These are phyloP conservation scores for Gryon sp. DNA, from an alignment of 1,140 invertebrate species.

Conservation along the genomic window DNA sequence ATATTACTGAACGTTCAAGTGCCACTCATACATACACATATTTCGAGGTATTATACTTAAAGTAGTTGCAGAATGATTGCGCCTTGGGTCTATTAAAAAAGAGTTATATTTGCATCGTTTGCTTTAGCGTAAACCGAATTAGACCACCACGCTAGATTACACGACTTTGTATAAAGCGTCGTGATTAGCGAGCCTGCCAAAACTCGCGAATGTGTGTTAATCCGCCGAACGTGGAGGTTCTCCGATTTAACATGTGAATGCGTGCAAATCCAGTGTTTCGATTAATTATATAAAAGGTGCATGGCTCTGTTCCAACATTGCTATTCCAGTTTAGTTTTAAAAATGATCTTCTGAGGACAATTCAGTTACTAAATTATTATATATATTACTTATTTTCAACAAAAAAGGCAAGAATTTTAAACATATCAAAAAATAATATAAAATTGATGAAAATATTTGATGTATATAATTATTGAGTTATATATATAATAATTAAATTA, in stretches of 20 bases:
- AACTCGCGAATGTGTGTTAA: conserved; percentile 51
- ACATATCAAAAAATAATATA: too few species aligned
- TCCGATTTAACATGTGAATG: conserved; percentile 49
- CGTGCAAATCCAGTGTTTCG: conserved; percentile 46
- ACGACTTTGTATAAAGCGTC: conserved; percentile 43
- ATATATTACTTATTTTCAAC: too few species aligned
- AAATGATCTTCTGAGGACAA: conserved; percentile 14
- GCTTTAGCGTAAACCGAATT: conserved; percentile 50
- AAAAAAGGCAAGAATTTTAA: too few species aligned
- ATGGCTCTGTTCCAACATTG: conserved; percentile 42
- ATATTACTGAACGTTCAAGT: conserved; percentile 8
- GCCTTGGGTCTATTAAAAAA: conserved; percentile 38
- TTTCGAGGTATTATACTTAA: conserved; percentile 33
- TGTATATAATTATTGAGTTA: too few species aligned
- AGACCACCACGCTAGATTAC: conserved; percentile 50
- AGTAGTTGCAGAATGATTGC: conserved; percentile 22
- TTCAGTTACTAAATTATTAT: too few species aligned
- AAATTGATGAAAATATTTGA: too few species aligned
- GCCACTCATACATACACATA: conserved; percentile 22
- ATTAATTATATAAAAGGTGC: conserved; percentile 55
- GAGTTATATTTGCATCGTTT: conserved; percentile 51
- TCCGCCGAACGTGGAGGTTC: conserved; percentile 35
- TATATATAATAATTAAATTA: too few species aligned
- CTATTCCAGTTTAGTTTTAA: conserved; percentile 26
- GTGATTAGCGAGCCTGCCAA: conserved; percentile 54